Conservation (phyloP, 2,797 vertebrate species). For the Clarias pachynema region DNA sequence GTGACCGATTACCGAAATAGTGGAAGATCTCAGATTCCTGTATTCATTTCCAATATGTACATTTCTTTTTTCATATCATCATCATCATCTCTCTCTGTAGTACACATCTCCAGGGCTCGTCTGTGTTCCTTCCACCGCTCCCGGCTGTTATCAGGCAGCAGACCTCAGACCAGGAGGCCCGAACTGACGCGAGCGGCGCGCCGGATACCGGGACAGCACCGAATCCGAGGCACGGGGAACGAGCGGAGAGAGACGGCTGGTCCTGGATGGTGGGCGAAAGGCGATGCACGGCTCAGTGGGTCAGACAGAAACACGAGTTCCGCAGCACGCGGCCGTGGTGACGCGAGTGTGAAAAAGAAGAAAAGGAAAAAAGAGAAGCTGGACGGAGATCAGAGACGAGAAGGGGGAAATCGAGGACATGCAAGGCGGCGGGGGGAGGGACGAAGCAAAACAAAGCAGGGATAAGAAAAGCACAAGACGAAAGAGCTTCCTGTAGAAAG, state of each 20-base stretch:
- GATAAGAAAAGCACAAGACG: not conserved
- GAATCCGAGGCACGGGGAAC: constrained; percentile 6
- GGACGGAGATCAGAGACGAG: not conserved
- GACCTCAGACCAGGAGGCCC: constrained; percentile 22
- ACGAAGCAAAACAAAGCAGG: constrained; percentile 18
- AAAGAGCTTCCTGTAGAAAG: not conserved
- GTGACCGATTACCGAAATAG: not conserved
- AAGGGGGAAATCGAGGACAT: not conserved
- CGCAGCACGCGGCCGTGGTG: constrained; percentile 84
- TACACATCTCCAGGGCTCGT: constrained; percentile 36
- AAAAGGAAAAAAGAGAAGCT: not conserved
- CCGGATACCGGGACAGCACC: not conserved
- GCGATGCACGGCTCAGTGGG: constrained; percentile 72
- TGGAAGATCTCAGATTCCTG: not conserved
- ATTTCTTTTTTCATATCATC: not conserved
- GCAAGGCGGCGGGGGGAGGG: too few relatives aligned
- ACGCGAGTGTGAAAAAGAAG: constrained; percentile 41
- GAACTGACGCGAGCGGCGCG: not conserved
- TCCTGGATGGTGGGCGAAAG: constrained; percentile 69
- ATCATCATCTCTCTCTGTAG: constrained; percentile 49
- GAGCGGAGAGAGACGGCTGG: constrained; percentile 45
- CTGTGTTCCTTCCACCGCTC: constrained; percentile 43
- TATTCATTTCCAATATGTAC: too few relatives aligned
- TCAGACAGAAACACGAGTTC: constrained; percentile 75
- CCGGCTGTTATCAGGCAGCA: constrained; percentile 1